Conservation (phyloP, 2,113 vertebrate genomes). For the Hymenochirus boettgeri region DNA sequence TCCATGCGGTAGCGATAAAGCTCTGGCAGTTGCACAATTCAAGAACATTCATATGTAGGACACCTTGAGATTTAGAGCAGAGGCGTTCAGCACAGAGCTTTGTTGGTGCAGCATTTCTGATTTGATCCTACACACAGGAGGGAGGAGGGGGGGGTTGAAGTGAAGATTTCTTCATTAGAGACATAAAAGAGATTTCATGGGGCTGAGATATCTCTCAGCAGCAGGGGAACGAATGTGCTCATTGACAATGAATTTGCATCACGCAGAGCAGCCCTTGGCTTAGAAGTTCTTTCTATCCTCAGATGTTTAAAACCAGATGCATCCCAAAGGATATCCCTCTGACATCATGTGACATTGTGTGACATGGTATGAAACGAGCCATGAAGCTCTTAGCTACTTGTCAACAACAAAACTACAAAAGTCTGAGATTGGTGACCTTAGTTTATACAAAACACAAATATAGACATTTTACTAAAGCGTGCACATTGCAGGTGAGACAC, state of each 20-base stretch:
- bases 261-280: slow-evolving; percentile 6
- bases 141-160: not conserved
- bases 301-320: slow-evolving; percentile 3
- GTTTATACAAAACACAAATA: too few relatives aligned
- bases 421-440: too few relatives aligned
- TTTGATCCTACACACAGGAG: not conserved
- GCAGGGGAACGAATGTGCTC: slow-evolving; percentile 11
- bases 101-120: slow-evolving; percentile 9
- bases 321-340: slow-evolving; percentile 2
- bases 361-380: not conserved
- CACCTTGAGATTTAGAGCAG: slow-evolving; percentile 5
- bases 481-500: too few relatives aligned
- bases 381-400: too few relatives aligned
- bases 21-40: not conserved
- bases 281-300: not conserved
- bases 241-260: slow-evolving; percentile 19
- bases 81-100: slow-evolving; percentile 2
- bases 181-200: slow-evolving; percentile 21
- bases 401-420: too few relatives aligned
- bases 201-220: slow-evolving; percentile 13
- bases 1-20: too few relatives aligned
- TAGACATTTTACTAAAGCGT: too few relatives aligned
- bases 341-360: slow-evolving; percentile 16
- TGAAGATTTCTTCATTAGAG: slow-evolving; percentile 15
- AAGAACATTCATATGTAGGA: slow-evolving; percentile 8